Evolutionary conservation across 2,797 vertebrate species (phyloP).

Genomic region (Ptychobarbus kaznakovi): DNA sequence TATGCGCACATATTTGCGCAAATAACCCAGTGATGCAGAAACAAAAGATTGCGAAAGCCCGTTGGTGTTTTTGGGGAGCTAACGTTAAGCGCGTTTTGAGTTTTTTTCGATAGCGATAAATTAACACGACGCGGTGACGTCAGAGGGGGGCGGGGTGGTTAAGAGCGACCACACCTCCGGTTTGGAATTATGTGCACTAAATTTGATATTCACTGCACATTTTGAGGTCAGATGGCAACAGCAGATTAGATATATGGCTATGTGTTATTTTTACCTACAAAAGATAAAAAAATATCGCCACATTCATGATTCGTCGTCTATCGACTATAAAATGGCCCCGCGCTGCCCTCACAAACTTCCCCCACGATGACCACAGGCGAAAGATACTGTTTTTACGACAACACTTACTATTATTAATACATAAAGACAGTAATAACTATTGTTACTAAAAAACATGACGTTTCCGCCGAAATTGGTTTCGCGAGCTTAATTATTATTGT

Average conservation of each 20-base stretch:
- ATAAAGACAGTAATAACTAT: not conserved
- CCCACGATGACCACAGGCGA: not conserved
- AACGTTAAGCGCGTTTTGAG: constrained; percentile 43
- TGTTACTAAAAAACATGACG: not conserved
- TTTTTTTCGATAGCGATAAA: constrained; percentile 71
- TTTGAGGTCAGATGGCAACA: not conserved
- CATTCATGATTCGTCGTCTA: not conserved
- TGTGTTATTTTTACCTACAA: not conserved
- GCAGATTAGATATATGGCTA: not conserved
- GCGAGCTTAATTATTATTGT: not conserved
- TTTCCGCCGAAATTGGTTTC: not conserved
- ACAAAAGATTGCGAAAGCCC: constrained; percentile 35
- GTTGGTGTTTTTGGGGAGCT: constrained; percentile 5
- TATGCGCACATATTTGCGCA: not conserved
- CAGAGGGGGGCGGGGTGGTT: constrained; percentile 73
- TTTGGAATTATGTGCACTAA: not conserved
- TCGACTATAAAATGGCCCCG: not conserved
- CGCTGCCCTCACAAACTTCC: not conserved
- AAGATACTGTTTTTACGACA: not conserved
- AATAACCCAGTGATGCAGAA: constrained; percentile 19
- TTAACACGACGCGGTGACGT: constrained; percentile 73
- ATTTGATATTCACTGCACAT: not conserved
- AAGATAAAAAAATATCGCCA: too few species aligned
- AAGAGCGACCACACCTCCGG: constrained; percentile 69
- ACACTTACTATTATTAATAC: not conserved